phyloP scores from a whole-genome alignment of 2,797 vertebrate species.

The Cyprinella venusta region DNA sequence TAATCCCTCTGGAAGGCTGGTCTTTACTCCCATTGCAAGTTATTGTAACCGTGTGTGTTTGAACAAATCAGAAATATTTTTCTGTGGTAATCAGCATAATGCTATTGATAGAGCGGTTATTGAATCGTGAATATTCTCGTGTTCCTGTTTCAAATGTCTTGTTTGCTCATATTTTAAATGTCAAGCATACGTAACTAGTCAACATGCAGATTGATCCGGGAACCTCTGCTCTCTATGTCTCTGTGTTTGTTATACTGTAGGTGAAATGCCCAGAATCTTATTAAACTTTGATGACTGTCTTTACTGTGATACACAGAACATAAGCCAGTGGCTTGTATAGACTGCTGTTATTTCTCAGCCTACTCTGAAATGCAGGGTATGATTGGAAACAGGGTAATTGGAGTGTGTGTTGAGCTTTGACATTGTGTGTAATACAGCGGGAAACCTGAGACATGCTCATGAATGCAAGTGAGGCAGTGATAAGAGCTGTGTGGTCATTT shows the following conservation, averaged over 20 bases:
- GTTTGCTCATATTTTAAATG: constrained; percentile 7
- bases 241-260: neutral
- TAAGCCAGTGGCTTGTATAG: neutral
- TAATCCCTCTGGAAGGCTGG: neutral
- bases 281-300: constrained; percentile 42
- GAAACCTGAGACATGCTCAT: neutral
- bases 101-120: neutral
- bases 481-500: constrained; percentile 8
- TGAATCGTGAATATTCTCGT: neutral
- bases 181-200: no score
- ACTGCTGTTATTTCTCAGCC: neutral
- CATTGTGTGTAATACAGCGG: neutral
- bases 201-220: neutral
- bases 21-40: neutral
- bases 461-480: neutral
- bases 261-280: neutral
- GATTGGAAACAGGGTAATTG: neutral
- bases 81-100: neutral
- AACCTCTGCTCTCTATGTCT: neutral
- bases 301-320: neutral
- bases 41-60: neutral
- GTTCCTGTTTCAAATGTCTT: neutral
- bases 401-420: neutral
- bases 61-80: neutral
- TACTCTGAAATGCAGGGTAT: neutral